Evolutionary conservation across 2,797 vertebrate genomes (phyloP), one percentile per base, ranked within the genome.

Genomic region (Neoniphon sammara): DNA sequence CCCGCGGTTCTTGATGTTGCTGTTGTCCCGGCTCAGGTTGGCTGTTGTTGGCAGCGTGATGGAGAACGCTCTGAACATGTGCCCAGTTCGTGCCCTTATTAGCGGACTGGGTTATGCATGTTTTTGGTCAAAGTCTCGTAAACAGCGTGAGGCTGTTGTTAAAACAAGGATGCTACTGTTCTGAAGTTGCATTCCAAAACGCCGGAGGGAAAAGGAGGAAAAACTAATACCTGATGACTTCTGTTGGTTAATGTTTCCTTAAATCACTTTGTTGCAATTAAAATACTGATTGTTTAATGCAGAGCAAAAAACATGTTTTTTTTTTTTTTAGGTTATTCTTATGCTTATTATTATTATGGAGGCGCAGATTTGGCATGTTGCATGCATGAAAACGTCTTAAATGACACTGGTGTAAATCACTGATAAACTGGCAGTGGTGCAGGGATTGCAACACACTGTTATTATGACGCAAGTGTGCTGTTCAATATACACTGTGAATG

Each of bases 371-470:
- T 56, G 14, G 75, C 54, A 14, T 52, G 23, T 36, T 39, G 23
- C 42, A 36, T n/a, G 17, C 61, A 63, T 74, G 42, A 65, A 42
- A 42, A 42, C 1, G 10, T 3, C 11, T 10, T 39, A 39, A 39
- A 9, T 39, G 36, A 39, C 36, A n/a, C 2, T 47, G 46, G 46
- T 18, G 46, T 47, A 25, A 14, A 54, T 62, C 63, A 11, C 34
- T 59, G 74, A 58, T 82, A 71, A 83, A 70, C 76, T 36, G 68
- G 68, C 20, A 10, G 71, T 63, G 57, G 63, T 67, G 2, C 49
- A 69, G 61, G 18, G 46, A 53, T 57, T 61, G 36, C 0, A 9
- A 52, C 69, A 78, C 69, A 79, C 36, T 39, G 31, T 12, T 39
- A 39, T 39, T 39, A 39, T 39, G 78, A 79, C 55, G 55, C 7